Evolutionary conservation across 1,140 invertebrate genomes (phyloP).

Genomic region (Drosophila lowei): DNA sequence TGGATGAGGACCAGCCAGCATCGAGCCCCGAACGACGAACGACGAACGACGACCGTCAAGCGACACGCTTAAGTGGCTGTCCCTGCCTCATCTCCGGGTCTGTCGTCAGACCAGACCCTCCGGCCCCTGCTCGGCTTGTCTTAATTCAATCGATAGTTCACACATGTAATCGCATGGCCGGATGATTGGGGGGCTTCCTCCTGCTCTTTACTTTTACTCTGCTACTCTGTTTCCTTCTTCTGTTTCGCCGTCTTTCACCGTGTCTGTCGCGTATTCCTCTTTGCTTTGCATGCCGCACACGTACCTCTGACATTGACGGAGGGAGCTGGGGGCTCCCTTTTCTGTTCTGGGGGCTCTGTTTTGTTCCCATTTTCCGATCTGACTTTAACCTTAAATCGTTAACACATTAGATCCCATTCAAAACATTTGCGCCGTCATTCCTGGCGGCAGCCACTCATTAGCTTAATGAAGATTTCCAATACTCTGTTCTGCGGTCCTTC

Average conservation of each 20-base stretch:
- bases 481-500: slow-evolving; percentile 21
- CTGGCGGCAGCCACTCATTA: slow-evolving; percentile 52
- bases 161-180: slow-evolving; percentile 76
- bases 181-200: slow-evolving; percentile 74
- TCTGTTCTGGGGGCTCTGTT: not conserved
- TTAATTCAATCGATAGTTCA: slow-evolving; percentile 82
- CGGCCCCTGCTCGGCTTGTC: slow-evolving; percentile 48
- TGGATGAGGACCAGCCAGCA: slow-evolving; percentile 46
- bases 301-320: slow-evolving; percentile 66
- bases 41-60: slow-evolving; percentile 24
- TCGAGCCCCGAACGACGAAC: slow-evolving; percentile 12
- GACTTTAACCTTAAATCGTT: slow-evolving; percentile 73
- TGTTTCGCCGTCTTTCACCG: too few species aligned
- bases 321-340: slow-evolving; percentile 3
- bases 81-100: not conserved
- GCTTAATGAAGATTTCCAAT: slow-evolving; percentile 55
- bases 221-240: slow-evolving; percentile 13
- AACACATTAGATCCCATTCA: slow-evolving; percentile 31
- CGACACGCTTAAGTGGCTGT: slow-evolving; percentile 73
- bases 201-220: slow-evolving; percentile 53
- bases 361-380: slow-evolving; percentile 44
- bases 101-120: not conserved
- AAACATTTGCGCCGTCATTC: slow-evolving; percentile 57
- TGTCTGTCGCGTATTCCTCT: slow-evolving; percentile 6
- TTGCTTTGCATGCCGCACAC: slow-evolving; percentile 69